phyloP scores from a whole-genome alignment of 2,888 invertebrate genomes.

The Bugula neritina region DNA sequence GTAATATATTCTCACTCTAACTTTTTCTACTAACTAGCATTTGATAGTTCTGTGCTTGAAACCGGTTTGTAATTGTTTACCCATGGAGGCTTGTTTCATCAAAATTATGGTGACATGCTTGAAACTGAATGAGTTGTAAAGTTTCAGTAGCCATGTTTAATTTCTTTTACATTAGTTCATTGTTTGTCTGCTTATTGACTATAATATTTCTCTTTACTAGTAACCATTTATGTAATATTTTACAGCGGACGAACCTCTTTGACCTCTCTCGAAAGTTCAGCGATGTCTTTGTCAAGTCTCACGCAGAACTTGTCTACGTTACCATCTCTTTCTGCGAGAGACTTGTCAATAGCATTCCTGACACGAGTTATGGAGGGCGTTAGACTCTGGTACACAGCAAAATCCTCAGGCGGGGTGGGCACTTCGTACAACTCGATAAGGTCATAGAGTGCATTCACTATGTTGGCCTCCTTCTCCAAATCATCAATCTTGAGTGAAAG shows the following conservation, averaged over 20 bases:
- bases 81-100: too few relatives aligned
- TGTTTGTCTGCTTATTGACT: too few relatives aligned
- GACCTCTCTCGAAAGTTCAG: conserved; percentile 66
- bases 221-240: too few relatives aligned
- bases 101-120: too few relatives aligned
- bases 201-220: too few relatives aligned
- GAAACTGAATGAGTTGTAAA: too few relatives aligned
- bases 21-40: too few relatives aligned
- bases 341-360: conserved; percentile 66
- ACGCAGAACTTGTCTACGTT: conserved; percentile 67
- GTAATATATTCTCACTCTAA: too few relatives aligned
- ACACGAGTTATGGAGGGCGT: conserved; percentile 54
- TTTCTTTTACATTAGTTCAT: too few relatives aligned
- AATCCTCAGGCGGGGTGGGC: conserved; percentile 66
- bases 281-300: conserved; percentile 72
- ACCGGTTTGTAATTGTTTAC: too few relatives aligned
- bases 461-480: conserved; percentile 69
- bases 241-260: conserved; percentile 58
- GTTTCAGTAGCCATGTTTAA: too few relatives aligned
- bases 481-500: conserved; percentile 59
- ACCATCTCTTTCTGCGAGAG: conserved; percentile 64
- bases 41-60: too few relatives aligned
- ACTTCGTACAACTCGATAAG: conserved; percentile 75
- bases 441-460: conserved; percentile 75
- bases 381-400: conserved; percentile 53